Conservation (phyloP, 2,888 invertebrate species). For the Habrosyne pyritoides region DNA sequence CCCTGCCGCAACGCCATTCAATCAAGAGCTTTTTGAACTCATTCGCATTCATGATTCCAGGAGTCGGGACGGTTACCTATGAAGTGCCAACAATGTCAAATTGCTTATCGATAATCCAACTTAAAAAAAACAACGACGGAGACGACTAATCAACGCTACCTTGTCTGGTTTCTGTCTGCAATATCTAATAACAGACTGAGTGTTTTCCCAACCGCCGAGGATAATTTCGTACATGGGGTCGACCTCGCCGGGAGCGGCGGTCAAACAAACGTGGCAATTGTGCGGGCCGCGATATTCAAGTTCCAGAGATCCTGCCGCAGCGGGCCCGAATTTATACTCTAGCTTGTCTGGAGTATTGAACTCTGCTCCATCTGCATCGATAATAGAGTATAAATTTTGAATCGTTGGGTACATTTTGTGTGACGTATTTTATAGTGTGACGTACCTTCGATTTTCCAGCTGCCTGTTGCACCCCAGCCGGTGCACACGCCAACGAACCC, state of each 20-base stretch:
- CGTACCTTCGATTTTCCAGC: conserved; percentile 92
- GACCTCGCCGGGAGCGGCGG: conserved; percentile 79
- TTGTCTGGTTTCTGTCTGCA: conserved; percentile 85
- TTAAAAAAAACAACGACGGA: conserved; percentile 32
- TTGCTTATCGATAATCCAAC: conserved; percentile 20
- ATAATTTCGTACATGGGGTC: conserved; percentile 87
- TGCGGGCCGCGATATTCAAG: conserved; percentile 85
- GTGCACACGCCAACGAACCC: conserved; percentile 92
- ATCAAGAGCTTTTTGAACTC: conserved; percentile 83
- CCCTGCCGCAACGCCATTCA: conserved; percentile 82
- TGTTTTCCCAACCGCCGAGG: conserved; percentile 88
- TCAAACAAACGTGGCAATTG: conserved; percentile 86
- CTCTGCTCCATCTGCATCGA: conserved; percentile 79
- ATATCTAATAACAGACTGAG: conserved; percentile 85
- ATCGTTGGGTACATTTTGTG: conserved; percentile 79
- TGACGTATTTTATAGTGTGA: conserved; percentile 11
- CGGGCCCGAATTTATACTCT: conserved; percentile 84
- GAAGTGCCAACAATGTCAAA: conserved; percentile 43
- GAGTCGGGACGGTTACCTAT: conserved; percentile 84
- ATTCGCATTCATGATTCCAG: conserved; percentile 81
- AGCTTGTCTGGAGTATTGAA: conserved; percentile 83
- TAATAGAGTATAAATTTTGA: conserved; percentile 55
- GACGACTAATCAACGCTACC: conserved; percentile 66
- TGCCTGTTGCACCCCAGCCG: conserved; percentile 92
- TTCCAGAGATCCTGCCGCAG: conserved; percentile 78